Conservation (phyloP, 2,888 invertebrate genomes). For the Lypha dubia region DNA sequence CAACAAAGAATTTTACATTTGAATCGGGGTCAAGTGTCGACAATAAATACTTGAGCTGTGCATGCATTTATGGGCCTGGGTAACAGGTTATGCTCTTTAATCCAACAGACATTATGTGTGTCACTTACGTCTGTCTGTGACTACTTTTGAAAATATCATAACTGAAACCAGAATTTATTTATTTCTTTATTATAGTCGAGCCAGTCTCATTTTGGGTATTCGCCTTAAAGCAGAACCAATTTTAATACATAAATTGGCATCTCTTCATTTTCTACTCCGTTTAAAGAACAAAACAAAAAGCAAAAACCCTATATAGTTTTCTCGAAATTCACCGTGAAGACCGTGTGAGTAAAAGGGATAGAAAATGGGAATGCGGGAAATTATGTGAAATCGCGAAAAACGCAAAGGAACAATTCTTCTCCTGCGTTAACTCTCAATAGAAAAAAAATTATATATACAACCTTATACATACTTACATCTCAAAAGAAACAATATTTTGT, state of each 20-base stretch:
- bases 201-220: too few species aligned
- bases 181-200: too few species aligned
- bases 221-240: too few species aligned
- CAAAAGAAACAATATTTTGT: background rate
- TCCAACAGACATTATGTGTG: too few species aligned
- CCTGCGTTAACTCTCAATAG: constrained; percentile 10
- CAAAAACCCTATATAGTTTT: constrained; percentile 52
- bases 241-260: background rate
- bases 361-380: constrained; percentile 64
- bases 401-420: constrained; percentile 11
- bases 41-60: too few species aligned
- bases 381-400: constrained; percentile 58
- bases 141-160: too few species aligned
- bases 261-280: background rate
- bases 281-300: constrained; percentile 49
- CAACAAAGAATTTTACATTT: too few species aligned
- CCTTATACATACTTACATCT: background rate
- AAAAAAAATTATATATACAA: constrained; percentile 2
- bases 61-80: too few species aligned
- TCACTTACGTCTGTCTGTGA: too few species aligned
- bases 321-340: constrained; percentile 18
- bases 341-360: constrained; percentile 58
- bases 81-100: too few species aligned
- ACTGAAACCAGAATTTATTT: too few species aligned
- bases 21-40: too few species aligned